Evolutionary conservation across 2,113 vertebrate genomes (phyloP), one percentile per base, ranked within the genome.

Genomic region (Callipepla squamata): DNA sequence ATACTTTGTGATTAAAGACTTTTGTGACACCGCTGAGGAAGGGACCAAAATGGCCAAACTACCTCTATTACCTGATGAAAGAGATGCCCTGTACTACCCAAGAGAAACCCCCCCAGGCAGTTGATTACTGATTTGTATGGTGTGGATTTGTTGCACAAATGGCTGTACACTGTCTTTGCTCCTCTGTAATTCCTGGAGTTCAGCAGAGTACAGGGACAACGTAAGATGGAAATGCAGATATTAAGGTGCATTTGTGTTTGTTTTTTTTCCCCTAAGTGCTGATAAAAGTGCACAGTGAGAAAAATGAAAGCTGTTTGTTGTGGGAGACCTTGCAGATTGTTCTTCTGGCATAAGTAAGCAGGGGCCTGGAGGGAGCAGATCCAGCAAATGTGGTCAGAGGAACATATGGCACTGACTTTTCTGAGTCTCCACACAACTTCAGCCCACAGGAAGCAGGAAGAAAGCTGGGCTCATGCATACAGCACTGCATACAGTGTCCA

Each of bases 271-370:
- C 21, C n/a, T 21, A 25, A 18, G n/a, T 30, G 26, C 47, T 0
- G 2, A 2, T 20, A 90, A 95, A 96, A 89, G 94, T 45, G 66
- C 66, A 11, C 28, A 13, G 80, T 96, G 95, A 85, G 93, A 95
- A 95, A 93, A 68, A 30, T 18, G 13, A 87, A 96, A 96, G 55
- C 50, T 95, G 94, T 87, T 80, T 78, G 58, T 38, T 85, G 55
- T 97, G 95, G 91, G 96, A 97, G 81, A 61, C 40, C 26, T 68
- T 40, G 36, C 96, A 95, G 94, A 18, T 15, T 95, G 63, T 83
- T 66, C 38, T 58, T 28, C 68, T 78, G 69, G 92, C 65, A 77
- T 80, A 89, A 48, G 22, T 53, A 55, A 0, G 11, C 0, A 0
- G 5, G 44, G 28, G 13, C 20, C 22, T 30, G 38, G 13, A 30